Conservation (phyloP, 2,797 vertebrate species). For the Ambastaia sidthimunki region DNA sequence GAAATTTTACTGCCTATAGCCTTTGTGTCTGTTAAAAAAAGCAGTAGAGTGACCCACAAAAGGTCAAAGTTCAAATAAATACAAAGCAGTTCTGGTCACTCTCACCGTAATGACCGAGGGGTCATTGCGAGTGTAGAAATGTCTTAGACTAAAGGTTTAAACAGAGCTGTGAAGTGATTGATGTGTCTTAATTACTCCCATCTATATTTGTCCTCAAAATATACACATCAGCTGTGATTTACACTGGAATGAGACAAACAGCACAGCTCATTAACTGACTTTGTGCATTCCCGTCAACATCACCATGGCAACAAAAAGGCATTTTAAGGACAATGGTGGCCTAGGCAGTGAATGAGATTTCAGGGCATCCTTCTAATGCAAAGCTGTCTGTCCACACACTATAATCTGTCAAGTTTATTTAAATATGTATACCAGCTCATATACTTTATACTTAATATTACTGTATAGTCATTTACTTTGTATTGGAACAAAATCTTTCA, state of each 20-base stretch:
- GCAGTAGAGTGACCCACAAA: neutral
- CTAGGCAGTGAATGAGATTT: slow-evolving; percentile 34
- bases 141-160: neutral
- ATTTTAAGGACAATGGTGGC: slow-evolving; percentile 40
- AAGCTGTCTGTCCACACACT: slow-evolving; percentile 17
- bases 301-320: slow-evolving; percentile 51
- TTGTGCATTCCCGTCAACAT: slow-evolving; percentile 37
- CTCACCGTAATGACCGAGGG: neutral
- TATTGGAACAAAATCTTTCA: too few relatives aligned
- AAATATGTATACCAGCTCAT: too few relatives aligned
- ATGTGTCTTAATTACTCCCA: slow-evolving; percentile 26
- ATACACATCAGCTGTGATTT: slow-evolving; percentile 18
- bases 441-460: too few relatives aligned
- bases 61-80: slow-evolving; percentile 41
- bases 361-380: slow-evolving; percentile 45
- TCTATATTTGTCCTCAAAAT: slow-evolving; percentile 42
- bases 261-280: slow-evolving; percentile 46
- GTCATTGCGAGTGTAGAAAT: neutral
- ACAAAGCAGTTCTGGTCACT: neutral
- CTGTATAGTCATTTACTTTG: too few relatives aligned
- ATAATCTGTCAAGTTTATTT: neutral
- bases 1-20: too few relatives aligned
- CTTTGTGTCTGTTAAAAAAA: neutral
- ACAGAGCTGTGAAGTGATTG: neutral
- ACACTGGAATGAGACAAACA: slow-evolving; percentile 8